Evolutionary conservation across 37 sponge, comb jelly and placozoan genomes (phyloP).

Genomic region (Sycon ciliatum): DNA sequence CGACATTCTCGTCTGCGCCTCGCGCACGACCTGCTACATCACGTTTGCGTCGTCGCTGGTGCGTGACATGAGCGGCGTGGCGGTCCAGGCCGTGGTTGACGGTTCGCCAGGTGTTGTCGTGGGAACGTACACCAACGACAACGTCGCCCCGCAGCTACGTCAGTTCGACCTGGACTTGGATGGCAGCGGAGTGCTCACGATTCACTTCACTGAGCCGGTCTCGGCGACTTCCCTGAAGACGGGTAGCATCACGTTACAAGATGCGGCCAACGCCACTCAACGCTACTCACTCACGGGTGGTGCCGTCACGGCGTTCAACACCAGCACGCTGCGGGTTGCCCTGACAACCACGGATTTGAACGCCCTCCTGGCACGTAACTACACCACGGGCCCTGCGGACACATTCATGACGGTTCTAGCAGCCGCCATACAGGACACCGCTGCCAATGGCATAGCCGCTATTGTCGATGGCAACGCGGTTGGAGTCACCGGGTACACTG

Average conservation of each 20-base stretch:
- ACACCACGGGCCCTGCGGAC: slow-evolving; percentile 31
- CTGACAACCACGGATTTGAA: slow-evolving; percentile 36
- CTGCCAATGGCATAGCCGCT: slow-evolving; percentile 28
- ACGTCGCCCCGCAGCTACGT: slow-evolving; percentile 36
- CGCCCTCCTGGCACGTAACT: slow-evolving; percentile 35
- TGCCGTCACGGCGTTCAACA: neutral
- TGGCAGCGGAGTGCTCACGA: slow-evolving; percentile 39
- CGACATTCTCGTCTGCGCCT: slow-evolving; percentile 49
- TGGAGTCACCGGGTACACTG: slow-evolving; percentile 34
- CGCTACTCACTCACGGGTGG: slow-evolving; percentile 48
- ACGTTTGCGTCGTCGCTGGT: slow-evolving; percentile 45
- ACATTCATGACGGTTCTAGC: slow-evolving; percentile 37
- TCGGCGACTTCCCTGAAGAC: slow-evolving; percentile 29
- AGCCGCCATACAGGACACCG: slow-evolving; percentile 33
- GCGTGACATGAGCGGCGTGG: slow-evolving; percentile 49
- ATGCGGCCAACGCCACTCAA: neutral
- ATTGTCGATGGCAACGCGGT: slow-evolving; percentile 37
- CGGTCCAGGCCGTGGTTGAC: slow-evolving; percentile 39
- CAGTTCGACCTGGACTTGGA: slow-evolving; percentile 50
- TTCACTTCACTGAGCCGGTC: slow-evolving; percentile 75
- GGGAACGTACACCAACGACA: slow-evolving; percentile 33
- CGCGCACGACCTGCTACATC: slow-evolving; percentile 62
- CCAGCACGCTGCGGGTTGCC: slow-evolving; percentile 13
- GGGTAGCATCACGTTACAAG: slow-evolving; percentile 44
- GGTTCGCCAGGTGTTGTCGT: slow-evolving; percentile 62